Conservation (phyloP, 2,113 vertebrate species). For the Elgaria multicarinata region DNA sequence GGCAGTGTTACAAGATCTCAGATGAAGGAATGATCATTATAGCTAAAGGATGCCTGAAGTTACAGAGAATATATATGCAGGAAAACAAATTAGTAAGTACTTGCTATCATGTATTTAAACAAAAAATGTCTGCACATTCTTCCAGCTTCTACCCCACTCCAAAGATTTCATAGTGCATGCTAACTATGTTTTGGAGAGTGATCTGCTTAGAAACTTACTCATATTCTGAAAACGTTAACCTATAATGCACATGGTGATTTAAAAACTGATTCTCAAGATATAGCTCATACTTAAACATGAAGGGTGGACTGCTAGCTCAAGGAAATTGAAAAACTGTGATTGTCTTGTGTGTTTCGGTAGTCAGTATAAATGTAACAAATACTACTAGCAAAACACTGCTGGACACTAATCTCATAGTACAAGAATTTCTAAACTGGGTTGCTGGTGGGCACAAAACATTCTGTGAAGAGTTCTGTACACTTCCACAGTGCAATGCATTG, state of each 20-base stretch:
- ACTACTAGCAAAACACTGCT: neutral
- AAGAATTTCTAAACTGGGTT: neutral
- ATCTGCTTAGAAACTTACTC: constrained; percentile 24
- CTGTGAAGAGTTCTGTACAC: neutral
- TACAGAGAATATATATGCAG: constrained; percentile 98
- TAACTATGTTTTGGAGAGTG: neutral
- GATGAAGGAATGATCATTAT: constrained; percentile 95
- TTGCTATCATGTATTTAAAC: neutral
- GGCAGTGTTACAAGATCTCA: constrained; percentile 96
- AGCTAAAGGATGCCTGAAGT: constrained; percentile 92
- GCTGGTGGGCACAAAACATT: neutral
- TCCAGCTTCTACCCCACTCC: neutral
- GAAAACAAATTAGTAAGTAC: constrained; percentile 98
- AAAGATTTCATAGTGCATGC: constrained; percentile 26
- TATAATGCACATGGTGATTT: neutral
- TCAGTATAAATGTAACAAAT: neutral
- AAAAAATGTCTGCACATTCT: neutral
- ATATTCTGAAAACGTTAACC: constrained; percentile 33
- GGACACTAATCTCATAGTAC: neutral
- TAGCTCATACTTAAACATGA: constrained; percentile 3
- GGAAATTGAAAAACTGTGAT: neutral
- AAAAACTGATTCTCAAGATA: constrained; percentile 1
- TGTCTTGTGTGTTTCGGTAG: neutral
- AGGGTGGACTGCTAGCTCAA: neutral
- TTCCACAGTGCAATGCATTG: neutral